phyloP scores from a whole-genome alignment of 2,888 invertebrate genomes.

The Sarcophaga caerulescens region DNA sequence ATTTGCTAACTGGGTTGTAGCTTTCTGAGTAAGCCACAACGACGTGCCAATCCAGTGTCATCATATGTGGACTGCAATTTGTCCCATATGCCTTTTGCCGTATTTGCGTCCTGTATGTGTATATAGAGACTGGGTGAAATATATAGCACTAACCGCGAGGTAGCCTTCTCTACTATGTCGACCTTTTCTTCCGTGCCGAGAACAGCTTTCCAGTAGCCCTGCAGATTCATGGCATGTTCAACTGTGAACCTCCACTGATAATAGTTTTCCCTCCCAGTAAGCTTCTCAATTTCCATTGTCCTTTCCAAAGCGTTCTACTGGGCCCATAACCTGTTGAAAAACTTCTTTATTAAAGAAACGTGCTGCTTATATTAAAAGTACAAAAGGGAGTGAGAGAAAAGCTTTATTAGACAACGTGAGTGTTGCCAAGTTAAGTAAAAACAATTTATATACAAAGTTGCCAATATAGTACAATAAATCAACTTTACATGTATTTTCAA shows the following conservation, averaged over 20 bases:
- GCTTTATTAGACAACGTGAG: too few relatives aligned
- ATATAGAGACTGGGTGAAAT: slow-evolving; percentile 2
- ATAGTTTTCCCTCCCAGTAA: neutral
- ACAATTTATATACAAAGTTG: too few relatives aligned
- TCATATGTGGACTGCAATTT: slow-evolving; percentile 44
- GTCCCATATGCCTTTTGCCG: slow-evolving; percentile 39
- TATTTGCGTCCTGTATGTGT: neutral
- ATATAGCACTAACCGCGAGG: neutral
- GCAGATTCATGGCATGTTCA: neutral
- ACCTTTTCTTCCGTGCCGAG: neutral
- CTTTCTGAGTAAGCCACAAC: slow-evolving; percentile 51
- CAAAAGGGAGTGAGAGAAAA: too few relatives aligned
- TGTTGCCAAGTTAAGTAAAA: too few relatives aligned
- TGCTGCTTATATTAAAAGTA: too few relatives aligned
- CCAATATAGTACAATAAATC: too few relatives aligned
- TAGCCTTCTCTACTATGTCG: slow-evolving; percentile 6
- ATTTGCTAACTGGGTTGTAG: slow-evolving; percentile 47
- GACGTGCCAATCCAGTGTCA: slow-evolving; percentile 43
- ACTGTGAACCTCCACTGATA: slow-evolving; percentile 1
- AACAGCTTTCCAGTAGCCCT: neutral
- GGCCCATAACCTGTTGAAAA: too few relatives aligned
- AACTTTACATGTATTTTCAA: too few relatives aligned
- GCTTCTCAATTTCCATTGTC: too few relatives aligned
- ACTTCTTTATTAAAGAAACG: too few relatives aligned
- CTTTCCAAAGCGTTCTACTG: too few relatives aligned